Base-by-base conservation (phyloP, 2,113 vertebrate species). In the Oreochromis tanganicae region DNA sequence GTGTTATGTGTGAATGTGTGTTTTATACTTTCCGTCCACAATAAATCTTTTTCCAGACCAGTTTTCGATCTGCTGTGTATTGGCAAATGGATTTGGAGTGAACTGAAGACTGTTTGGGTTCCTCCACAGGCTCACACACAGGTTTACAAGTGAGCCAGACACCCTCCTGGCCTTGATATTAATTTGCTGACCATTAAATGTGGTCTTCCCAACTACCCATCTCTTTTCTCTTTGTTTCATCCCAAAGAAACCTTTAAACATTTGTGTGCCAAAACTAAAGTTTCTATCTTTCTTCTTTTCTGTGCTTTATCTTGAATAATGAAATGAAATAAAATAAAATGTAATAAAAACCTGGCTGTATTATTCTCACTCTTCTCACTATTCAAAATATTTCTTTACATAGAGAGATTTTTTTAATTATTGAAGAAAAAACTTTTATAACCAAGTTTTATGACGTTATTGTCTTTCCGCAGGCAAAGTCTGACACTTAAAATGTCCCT, bases 401-500 rank as follows among this genome's bases (percentile, higher is more conserved):
- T 5, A 57, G 24, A 8, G 5, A 3, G 55, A 57, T 27, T 57
- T 57, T 27, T 27, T 57, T 3, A 27, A 61, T 36, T 63, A 63
- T 36, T 63, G 5, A 10, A 7, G 3, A 56, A 7, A 24, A 4
- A 27, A 3, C 17, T 9, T 52, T 11, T 12, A 46, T 84, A 19
- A 34, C 21, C 4, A 12, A n/a, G 6, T 8, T 24, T 17, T 75
- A 11, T 59, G 14, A 80, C 24, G 48, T 17, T 5, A 75, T 63
- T 36, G 82, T 87, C 84, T 54, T 86, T 82, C 27, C 27, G 3
- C 27, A 27, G 27, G 27, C 50, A 3, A 80, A 85, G 91, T 86
- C 85, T 92, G 93, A 95, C 94, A 91, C 89, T 94, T 92, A 82
- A 93, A 96, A 94, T 94, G 94, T 92, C 94, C 82, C 87, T 84